A percentile compares a stretch with the other conserved stretches of the same genome.
Conservation (phyloP, 1,140 invertebrate species). For the Calephelis nemesis region DNA sequence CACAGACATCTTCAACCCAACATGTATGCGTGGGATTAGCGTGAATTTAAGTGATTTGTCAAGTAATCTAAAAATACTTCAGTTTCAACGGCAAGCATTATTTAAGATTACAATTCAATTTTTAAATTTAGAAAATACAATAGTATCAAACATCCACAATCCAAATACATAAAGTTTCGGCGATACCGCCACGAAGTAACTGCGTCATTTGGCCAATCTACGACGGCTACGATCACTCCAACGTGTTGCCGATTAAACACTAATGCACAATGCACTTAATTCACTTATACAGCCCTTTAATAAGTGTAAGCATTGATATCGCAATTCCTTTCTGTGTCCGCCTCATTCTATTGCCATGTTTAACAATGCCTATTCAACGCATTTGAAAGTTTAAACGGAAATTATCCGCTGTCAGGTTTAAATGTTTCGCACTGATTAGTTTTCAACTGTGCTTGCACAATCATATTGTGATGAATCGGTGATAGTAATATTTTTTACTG, state of each 20-base stretch:
- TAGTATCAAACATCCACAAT: background rate
- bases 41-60: too few relatives aligned
- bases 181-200: conserved; percentile 50
- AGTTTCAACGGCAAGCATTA: too few relatives aligned
- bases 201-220: conserved; percentile 56
- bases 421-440: background rate
- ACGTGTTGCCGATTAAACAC: conserved; percentile 52
- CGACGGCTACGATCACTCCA: conserved; percentile 44
- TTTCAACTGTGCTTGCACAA: background rate
- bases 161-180: conserved; percentile 40
- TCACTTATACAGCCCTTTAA: conserved; percentile 46
- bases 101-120: too few relatives aligned
- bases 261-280: conserved; percentile 51
- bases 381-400: conserved; percentile 9
- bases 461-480: background rate
- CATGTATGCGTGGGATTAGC: too few relatives aligned
- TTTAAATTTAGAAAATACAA: conserved; percentile 22
- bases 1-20: too few relatives aligned
- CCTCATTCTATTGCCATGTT: conserved; percentile 21
- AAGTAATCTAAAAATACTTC: too few relatives aligned
- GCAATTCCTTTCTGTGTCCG: conserved; percentile 25
- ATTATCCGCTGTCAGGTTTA: conserved; percentile 7
- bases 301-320: conserved; percentile 38
- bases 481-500: background rate
- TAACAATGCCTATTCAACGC: conserved; percentile 14